Base-by-base conservation (phyloP, 2,888 invertebrate species). In the Galerucella pusilla region DNA sequence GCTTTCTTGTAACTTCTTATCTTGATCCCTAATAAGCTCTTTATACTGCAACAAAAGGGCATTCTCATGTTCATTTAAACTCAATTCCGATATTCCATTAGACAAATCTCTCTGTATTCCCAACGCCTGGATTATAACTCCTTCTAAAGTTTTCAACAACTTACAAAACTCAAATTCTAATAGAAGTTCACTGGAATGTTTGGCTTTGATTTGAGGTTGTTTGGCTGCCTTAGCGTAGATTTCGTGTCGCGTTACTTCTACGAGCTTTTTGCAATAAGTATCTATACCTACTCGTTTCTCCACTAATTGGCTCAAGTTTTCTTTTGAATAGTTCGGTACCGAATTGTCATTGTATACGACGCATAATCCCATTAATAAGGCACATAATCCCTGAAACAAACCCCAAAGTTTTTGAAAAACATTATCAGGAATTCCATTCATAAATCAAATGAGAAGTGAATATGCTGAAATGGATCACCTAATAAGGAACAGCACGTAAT, bases 151-250 rank as follows among this genome's bases (percentile, higher is more conserved):
- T 87, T 97, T 98, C 86, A 97, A 96, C 42, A 98, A 89, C 84
- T 93, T 93, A 84, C 98, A 97, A 89, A 98, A 99, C 88, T 98
- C 97, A 86, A 96, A 96, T 87, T 99, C 99, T 60, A 99, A 90
- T 71, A 98, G 89, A 20, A 98, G 90, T 78, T 98, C 97, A 0
- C 89, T 89, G 3, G 95, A 89, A 71, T 91, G 89, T 86, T 93
- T 93, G 12, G 94, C 94, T 63, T 93, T 90, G 46, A 96, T 91
- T 88, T 98, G 97, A 0, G 99, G 97, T 83, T 96, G 96, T 86
- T 99, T 98, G 25, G 96, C 93, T 16, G 98, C 97, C 84, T 93
- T 92, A 73, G 94, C 95, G 88, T 98, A 99, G 60, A 93, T 91
- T 88, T 99, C 99, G 85, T 96, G 96, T 69, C 94, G 92, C 0